Base-by-base conservation (phyloP, 1,140 invertebrate genomes). In the Goniozus legneri region DNA sequence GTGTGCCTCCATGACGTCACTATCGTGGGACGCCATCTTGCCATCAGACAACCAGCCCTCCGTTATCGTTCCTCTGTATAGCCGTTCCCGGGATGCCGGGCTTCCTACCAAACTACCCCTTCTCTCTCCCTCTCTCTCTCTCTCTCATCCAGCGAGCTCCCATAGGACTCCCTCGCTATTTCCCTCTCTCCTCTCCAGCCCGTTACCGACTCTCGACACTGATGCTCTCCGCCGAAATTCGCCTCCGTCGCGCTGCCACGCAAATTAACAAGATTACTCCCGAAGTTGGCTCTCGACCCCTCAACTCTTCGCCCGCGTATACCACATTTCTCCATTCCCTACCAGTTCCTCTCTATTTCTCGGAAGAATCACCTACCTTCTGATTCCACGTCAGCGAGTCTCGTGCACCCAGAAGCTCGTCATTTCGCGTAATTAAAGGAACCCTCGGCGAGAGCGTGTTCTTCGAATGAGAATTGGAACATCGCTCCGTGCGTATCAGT, bases 21-120 rank as follows among this genome's bases (percentile, higher is more conserved):
- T 76, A 76, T 76, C 73, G 60, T 67, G 54, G 67, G 68, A 73
- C 72, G 72, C 73, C 73, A 76, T 76, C 73, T 76, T 76, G 73
- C 71, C 66, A 75, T 75, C 73, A 73, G 69, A 73, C 72, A 73
- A 75, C 67, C 66, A 66, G 58, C 62, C 63, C 67, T 65, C 64
- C 65, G 68, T 72, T 72, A 72, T 73, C 70, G 60, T 62, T 33
- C 52, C 57, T 54, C 57, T 48, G 4, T 27, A 27, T 10, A 10
- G 24, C 24, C 47, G 31, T 39, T 22, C 37, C 24, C 20, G 19
- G 16, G 12, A 30, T 21, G n/a, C n/a, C 18, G 21, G 41, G 21
- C 36, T 31, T 36, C 37, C 37, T 45, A 27, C 13, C 33, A 45
- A 7, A 34, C 34, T 36, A 39, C 36, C 24, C 36, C 44, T 36